Evolutionary conservation across 1,140 invertebrate species (phyloP), one percentile per base, ranked within the genome.

Genomic region (Drosophila navojoa): DNA sequence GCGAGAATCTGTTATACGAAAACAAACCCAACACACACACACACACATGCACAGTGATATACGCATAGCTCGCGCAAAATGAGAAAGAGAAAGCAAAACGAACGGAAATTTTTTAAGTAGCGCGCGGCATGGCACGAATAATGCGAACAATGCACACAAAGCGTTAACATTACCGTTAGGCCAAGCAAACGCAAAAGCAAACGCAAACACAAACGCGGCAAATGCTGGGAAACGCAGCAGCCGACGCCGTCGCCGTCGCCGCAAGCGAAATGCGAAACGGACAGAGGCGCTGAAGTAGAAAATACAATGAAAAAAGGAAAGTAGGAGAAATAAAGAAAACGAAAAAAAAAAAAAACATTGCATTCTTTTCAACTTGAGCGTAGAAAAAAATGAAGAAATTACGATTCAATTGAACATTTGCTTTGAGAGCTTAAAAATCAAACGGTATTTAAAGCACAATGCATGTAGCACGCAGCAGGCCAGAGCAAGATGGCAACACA

Each of bases 1-100:
- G 58, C 40, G 74, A 84, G 77, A 84, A 84, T 80, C 76, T 86
- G 79, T 79, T 77, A 79, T 72, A 78, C 68, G 60, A 63, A 78
- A 87, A 78, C 50, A 79, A 67, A 77, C 63, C 62, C 50, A 42
- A 75, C 63, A 69, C 32, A 57, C 42, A 61, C 44, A 52, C 53
- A 58, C 35, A 27, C 27, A 49, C 35, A 58, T 13, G 44, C 11
- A 11, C 11, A 35, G 6, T 44, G 22, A 44, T 11, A 57, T 5
- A 27, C 50, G 38, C 42, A 61, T 7, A 61, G 57, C 29, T 64
- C 16, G 61, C 62, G 53, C 44, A 71, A 71, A 64, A 59, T 10
- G 29, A 15, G 44, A 67, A 35, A 67, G 50, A 69, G 64, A 68
- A 73, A 50, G 42, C 49, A 50, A 71, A 63, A 52, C 72, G 59